phyloP scores from a whole-genome alignment of 2,113 vertebrate species.

The Chloropsis cyanopogon region DNA sequence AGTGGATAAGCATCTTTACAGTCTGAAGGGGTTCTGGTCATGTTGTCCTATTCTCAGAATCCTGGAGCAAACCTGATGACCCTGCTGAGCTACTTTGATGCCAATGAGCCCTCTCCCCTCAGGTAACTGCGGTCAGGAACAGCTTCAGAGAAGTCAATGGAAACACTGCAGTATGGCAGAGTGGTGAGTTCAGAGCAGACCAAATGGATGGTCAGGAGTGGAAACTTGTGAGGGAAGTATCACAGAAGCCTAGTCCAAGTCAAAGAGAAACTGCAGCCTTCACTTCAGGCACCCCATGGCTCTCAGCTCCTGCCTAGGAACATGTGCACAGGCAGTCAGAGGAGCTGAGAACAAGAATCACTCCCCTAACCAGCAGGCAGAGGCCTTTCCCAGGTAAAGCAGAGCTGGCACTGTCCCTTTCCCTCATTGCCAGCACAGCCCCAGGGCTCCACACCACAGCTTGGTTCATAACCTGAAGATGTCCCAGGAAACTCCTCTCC shows the following conservation, averaged over 20 bases:
- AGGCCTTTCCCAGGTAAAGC: no score
- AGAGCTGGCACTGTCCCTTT: neutral
- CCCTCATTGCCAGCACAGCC: neutral
- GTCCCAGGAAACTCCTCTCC: neutral
- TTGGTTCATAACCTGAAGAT: neutral
- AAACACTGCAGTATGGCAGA: neutral
- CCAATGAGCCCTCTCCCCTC: neutral
- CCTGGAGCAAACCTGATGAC: neutral
- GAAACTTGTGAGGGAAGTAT: neutral
- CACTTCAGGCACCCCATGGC: neutral
- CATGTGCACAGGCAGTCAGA: rapidly evolving
- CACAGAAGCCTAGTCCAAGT: neutral
- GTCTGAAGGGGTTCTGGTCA: neutral
- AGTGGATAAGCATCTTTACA: neutral
- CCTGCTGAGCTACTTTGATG: neutral
- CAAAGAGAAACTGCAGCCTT: neutral
- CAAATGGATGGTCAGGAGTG: neutral
- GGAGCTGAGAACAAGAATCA: neutral
- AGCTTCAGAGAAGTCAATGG: neutral
- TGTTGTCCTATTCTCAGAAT: neutral
- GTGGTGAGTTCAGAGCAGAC: neutral
- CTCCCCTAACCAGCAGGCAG: neutral
- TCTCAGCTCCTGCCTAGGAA: neutral
- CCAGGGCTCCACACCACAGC: no score
- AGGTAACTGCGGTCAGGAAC: neutral